These are phyloP conservation scores for Orgyia antiqua DNA, from an alignment of 2,888 invertebrate species.

Conservation along the genomic window DNA sequence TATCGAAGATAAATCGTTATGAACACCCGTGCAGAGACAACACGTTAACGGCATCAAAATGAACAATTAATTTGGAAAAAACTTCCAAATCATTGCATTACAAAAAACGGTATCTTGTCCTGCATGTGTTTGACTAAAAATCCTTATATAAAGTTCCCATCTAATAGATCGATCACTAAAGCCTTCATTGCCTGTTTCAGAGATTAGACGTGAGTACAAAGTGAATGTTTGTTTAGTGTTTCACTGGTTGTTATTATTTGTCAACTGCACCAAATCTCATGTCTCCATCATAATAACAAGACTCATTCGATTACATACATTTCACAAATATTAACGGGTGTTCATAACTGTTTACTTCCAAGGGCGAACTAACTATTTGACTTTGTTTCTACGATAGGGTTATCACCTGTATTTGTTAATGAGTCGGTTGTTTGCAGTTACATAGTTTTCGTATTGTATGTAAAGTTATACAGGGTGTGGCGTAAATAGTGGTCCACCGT, in stretches of 20 bases:
- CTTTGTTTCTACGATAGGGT: constrained; percentile 24
- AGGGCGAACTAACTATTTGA: constrained; percentile 46
- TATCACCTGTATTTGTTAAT: constrained; percentile 28
- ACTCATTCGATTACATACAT: constrained; percentile 29
- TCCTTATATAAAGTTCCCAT: constrained; percentile 17
- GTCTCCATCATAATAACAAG: constrained; percentile 41
- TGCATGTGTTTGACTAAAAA: constrained; percentile 28
- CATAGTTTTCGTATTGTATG: constrained; percentile 25
- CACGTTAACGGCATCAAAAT: constrained; percentile 12
- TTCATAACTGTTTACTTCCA: constrained; percentile 70
- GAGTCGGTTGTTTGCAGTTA: constrained; percentile 28
- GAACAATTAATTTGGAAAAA: constrained; percentile 15
- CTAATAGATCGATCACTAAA: constrained; percentile 46
- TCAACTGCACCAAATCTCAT: constrained; percentile 49
- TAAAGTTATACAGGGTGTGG: too few species aligned
- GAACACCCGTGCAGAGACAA: constrained; percentile 50
- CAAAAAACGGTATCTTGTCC: constrained; percentile 13
- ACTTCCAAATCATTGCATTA: constrained; percentile 10
- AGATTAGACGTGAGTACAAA: constrained; percentile 76
- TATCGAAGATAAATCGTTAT: constrained; percentile 54
- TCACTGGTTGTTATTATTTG: constrained; percentile 50
- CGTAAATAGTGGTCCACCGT: too few species aligned
- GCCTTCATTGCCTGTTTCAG: constrained; percentile 72
- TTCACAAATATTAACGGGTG: constrained; percentile 49
- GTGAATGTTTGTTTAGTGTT: constrained; percentile 66